Evolutionary conservation across 2,888 invertebrate species (phyloP).

Genomic region (Amiota mariae): DNA sequence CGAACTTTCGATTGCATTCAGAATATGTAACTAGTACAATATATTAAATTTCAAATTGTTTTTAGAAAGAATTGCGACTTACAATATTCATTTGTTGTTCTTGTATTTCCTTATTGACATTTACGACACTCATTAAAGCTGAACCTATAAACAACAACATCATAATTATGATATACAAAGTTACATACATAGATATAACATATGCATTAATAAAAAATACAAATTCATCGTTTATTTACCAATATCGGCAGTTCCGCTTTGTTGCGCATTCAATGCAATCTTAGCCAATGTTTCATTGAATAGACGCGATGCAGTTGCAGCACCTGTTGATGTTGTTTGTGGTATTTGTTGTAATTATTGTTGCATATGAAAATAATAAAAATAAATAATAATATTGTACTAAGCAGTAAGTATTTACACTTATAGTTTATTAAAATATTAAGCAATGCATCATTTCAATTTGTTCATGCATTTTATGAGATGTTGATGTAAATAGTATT

Average conservation of each 20-base stretch:
- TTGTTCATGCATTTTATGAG: background rate
- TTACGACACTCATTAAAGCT: conserved; percentile 92
- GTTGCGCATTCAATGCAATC: conserved; percentile 90
- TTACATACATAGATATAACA: too few species aligned
- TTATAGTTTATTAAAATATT: too few species aligned
- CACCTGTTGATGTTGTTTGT: conserved; percentile 77
- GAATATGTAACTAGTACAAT: too few species aligned
- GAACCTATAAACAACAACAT: conserved; percentile 78
- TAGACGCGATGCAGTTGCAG: conserved; percentile 88
- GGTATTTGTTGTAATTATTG: conserved; percentile 34
- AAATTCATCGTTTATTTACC: conserved; percentile 76
- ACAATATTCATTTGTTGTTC: conserved; percentile 96
- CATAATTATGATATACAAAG: too few species aligned
- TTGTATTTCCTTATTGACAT: conserved; percentile 94
- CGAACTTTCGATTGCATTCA: too few species aligned
- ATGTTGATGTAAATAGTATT: too few species aligned
- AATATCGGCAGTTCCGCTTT: conserved; percentile 92
- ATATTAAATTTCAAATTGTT: background rate
- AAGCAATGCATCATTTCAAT: background rate
- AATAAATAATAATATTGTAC: conserved; percentile 45
- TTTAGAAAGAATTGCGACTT: conserved; percentile 74
- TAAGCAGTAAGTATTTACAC: background rate
- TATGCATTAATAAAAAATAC: too few species aligned
- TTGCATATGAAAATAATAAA: conserved; percentile 46
- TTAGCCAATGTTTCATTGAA: conserved; percentile 92